Evolutionary conservation across 1,140 invertebrate species (phyloP).

Genomic region (Watersipora subatra): DNA sequence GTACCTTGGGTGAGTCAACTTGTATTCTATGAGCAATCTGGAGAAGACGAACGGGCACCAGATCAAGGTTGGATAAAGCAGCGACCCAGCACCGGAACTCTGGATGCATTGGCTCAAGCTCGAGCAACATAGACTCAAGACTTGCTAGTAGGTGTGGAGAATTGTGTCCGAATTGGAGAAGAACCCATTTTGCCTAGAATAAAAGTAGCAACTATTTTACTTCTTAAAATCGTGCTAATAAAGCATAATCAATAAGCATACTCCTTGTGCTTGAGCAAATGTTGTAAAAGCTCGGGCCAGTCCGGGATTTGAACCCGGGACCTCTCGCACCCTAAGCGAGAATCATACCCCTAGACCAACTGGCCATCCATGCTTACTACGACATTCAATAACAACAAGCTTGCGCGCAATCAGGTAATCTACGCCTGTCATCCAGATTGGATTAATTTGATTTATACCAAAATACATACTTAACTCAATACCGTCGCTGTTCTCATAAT

Average conservation of each 20-base stretch:
- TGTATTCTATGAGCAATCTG: slow-evolving; percentile 27
- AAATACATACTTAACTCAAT: too few relatives aligned
- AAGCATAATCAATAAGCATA: too few relatives aligned
- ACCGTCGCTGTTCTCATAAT: too few relatives aligned
- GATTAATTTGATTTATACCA: too few relatives aligned
- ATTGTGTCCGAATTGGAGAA: slow-evolving; percentile 37
- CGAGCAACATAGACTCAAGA: slow-evolving; percentile 23
- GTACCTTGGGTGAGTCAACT: slow-evolving; percentile 33
- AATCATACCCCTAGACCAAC: not conserved
- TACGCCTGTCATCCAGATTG: too few relatives aligned
- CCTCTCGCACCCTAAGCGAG: not conserved
- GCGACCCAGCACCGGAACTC: slow-evolving; percentile 38
- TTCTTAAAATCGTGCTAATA: not conserved
- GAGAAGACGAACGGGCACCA: slow-evolving; percentile 24
- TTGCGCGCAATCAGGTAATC: too few relatives aligned
- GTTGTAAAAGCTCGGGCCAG: not conserved
- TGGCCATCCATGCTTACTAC: not conserved
- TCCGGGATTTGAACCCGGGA: not conserved
- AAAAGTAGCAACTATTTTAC: not conserved
- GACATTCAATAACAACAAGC: too few relatives aligned
- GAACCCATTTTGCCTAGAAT: slow-evolving; percentile 31
- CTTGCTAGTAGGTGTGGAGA: slow-evolving; percentile 24
- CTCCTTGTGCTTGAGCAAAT: not conserved
- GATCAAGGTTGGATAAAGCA: slow-evolving; percentile 15
- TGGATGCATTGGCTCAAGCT: slow-evolving; percentile 17